phyloP scores from a whole-genome alignment of 2,888 invertebrate species.

The Teinopalpus imperialis region DNA sequence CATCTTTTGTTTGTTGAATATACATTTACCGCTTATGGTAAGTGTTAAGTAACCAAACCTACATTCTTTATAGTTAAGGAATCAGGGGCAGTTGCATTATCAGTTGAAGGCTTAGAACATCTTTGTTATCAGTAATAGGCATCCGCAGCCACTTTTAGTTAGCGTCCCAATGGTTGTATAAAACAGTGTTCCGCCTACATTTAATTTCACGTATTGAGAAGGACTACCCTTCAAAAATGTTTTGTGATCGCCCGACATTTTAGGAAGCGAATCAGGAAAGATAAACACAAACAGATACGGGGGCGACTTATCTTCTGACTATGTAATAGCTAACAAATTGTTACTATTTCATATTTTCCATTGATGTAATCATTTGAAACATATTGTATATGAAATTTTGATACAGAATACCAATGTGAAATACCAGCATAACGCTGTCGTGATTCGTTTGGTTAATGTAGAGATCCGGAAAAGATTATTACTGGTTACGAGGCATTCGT shows the following conservation, averaged over 20 bases:
- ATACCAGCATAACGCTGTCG: too few species aligned
- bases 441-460: too few species aligned
- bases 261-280: constrained; percentile 32
- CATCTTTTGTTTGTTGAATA: too few species aligned
- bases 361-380: constrained; percentile 11
- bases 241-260: constrained; percentile 85
- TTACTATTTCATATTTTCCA: constrained; percentile 10
- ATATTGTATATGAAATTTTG: constrained; percentile 24
- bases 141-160: constrained; percentile 97
- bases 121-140: too few species aligned
- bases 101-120: too few species aligned
- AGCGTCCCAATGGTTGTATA: constrained; percentile 99
- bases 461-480: too few species aligned
- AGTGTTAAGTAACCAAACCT: too few species aligned
- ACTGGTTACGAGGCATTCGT: too few species aligned
- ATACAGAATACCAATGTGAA: too few species aligned
- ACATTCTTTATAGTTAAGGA: too few species aligned
- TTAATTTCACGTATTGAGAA: constrained; percentile 97
- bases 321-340: constrained; percentile 1
- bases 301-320: constrained; percentile 6
- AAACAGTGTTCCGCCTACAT: constrained; percentile 97
- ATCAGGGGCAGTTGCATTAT: too few species aligned
- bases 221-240: constrained; percentile 93
- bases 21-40: too few species aligned
- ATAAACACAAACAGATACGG: constrained; percentile 22